phyloP scores from a whole-genome alignment of 2,797 vertebrate genomes.

The Dicrostonyx torquatus region DNA sequence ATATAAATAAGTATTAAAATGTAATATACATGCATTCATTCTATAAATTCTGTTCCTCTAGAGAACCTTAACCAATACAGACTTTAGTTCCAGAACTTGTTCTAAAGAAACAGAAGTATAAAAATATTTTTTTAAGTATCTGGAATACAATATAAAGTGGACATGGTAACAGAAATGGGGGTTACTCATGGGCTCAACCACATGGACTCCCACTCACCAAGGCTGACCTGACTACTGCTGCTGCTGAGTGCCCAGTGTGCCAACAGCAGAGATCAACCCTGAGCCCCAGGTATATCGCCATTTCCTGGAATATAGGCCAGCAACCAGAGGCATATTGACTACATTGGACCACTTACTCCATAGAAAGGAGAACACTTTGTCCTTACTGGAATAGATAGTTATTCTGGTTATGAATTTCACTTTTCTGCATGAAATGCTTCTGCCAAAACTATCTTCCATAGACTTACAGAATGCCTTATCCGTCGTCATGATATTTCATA shows the following conservation, averaged over 20 bases:
- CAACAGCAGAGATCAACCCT: neutral
- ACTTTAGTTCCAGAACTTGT: neutral
- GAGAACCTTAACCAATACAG: neutral
- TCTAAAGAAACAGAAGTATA: neutral
- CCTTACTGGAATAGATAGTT: neutral
- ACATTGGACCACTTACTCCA: neutral
- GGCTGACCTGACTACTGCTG: neutral
- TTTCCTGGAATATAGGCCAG: neutral
- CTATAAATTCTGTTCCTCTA: neutral
- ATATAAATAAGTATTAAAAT: neutral
- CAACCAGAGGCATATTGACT: neutral
- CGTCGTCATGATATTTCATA: neutral
- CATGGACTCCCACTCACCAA: neutral
- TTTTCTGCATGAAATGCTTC: neutral
- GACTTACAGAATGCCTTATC: neutral
- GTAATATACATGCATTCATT: neutral
- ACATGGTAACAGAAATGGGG: neutral
- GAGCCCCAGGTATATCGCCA: neutral
- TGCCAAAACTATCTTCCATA: neutral
- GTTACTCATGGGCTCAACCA: neutral
- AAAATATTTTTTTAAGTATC: neutral
- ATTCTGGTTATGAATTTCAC: neutral
- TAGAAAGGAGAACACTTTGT: neutral
- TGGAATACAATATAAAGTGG: neutral
- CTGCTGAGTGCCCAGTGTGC: neutral